Base-by-base conservation (phyloP, 2,113 vertebrate species). In the Rhegmatorhina hoffmannsi region DNA sequence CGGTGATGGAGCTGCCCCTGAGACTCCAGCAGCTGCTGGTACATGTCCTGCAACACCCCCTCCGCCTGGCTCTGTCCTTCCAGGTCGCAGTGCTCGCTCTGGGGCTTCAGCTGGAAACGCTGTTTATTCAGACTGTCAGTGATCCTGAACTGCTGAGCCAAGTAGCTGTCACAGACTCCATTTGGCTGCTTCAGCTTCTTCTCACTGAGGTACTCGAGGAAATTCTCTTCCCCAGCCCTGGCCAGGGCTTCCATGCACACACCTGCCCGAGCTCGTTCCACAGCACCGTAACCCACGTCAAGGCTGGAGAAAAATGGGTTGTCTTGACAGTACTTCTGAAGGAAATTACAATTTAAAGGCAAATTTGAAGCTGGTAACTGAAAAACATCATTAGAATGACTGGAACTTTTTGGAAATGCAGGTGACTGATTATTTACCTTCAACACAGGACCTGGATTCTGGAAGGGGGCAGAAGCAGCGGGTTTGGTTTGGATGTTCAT, bases 111-210 rank as follows among this genome's bases (percentile, higher is more conserved):
- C 86, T 97, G 97, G 89, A 98, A 97, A 84, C 59, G 83, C 73
- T 94, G 96, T 36, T 98, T 98, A 91, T 96, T 98, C 89, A 92
- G 59, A 63, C 82, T 98, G 87, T 98, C 98, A 73, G 82, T 63
- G 84, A 97, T 79, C 78, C 97, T 97, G 59, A 97, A 93, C 64
- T 98, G 98, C 81, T 97, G 97, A 91, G 95, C 89, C 92, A 97
- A 96, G 23, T 96, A 98, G 91, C 68, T 97, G 79, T 98, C 98
- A 93, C 95, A 97, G 88, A 98, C 97, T 53, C 97, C 97, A 11
- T 98, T 98, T 43, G 95, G 92, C 81, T 97, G 98, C 94, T 98
- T 98, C 58, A 97, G 33, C 93, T 98, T 98, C 96, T 98, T 98
- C 62, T 98, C 98, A n/a, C 83, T 97, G 78, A 98, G 89, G 19